A percentile compares a stretch with the other conserved stretches of the same genome.
Evolutionary conservation across 2,113 vertebrate species (phyloP).

Genomic region (Piprites chloris): DNA sequence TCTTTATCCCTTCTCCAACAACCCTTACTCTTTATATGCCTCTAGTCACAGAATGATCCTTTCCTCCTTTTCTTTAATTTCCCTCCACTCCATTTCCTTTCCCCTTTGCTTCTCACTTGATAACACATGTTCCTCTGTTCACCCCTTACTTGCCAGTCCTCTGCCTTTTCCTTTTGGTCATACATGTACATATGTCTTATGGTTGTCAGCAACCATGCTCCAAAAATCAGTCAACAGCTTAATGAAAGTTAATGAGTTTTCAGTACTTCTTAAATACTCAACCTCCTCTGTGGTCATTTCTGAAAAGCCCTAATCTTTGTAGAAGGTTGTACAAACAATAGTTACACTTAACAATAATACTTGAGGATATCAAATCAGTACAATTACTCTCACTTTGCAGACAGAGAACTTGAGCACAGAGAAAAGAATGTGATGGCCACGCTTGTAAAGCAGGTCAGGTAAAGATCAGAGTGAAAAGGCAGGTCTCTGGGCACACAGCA

Average conservation of each 20-base stretch:
- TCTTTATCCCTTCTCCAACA: not conserved
- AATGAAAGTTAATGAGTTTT: not conserved
- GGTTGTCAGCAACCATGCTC: not conserved
- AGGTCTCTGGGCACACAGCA: not conserved
- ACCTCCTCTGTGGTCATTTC: not conserved
- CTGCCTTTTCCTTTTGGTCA: not conserved
- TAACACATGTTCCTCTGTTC: not conserved
- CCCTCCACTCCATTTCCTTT: not conserved
- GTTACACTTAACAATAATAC: not conserved
- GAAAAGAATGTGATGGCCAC: rapidly evolving
- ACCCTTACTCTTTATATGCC: not conserved
- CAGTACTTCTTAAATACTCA: not conserved
- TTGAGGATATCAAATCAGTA: not conserved
- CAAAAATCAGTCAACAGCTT: not conserved
- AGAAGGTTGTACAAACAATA: not conserved
- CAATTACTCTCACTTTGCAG: not conserved
- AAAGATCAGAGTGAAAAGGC: not conserved
- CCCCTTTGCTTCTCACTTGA: not conserved
- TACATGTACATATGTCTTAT: rapidly evolving
- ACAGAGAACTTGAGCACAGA: not conserved
- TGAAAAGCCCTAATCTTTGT: not conserved
- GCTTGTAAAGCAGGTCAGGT: not conserved
- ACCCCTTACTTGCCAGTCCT: not conserved
- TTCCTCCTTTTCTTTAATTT: not conserved
- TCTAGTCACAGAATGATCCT: not conserved